Base-by-base conservation (phyloP, 2,888 invertebrate species). In the Cosmia pyralina region DNA sequence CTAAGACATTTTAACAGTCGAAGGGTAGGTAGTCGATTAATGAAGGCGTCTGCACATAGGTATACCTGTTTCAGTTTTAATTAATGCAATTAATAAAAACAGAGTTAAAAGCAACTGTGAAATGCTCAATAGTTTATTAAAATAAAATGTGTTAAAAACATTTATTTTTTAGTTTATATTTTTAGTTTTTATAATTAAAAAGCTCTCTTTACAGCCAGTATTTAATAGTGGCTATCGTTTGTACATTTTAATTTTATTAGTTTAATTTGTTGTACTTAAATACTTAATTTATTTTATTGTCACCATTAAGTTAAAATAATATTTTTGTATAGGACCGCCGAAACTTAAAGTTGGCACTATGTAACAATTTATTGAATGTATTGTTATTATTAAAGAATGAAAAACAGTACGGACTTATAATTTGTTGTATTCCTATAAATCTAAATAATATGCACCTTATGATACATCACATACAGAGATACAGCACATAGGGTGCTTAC, bases 191-290 rank as follows among this genome's bases (percentile, higher is more conserved):
- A 53, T 38, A 60, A 15, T 58, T 17, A 60, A 48, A 74, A 83
- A 74, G 76, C 84, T 87, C 83, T 89, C 87, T 90, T 91, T 90
- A 90, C 88, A 88, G 88, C 88, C 89, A 91, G 89, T 91, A 91
- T 91, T 86, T 69, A 76, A 78, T 86, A 80, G 71, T 78, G 81
- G 82, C 84, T 84, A 72, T 57, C 17, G 74, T 81, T 79, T 85
- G 81, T 82, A 78, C 60, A 81, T 81, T 73, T 69, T 73, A 77
- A 65, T 65, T 74, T 48, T 71, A 78, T 65, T 73, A 69, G 63
- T 38, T 19, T 82, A 71, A 74, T 72, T 81, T 77, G 53, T 69
- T 72, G 13, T 65, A 65, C n/a, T 66, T 69, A 1, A 75, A 68
- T 52, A 79, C 22, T 75, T 69, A 68, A 67, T 76, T 76, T 73